Evolutionary conservation across 2,797 vertebrate species (phyloP).

Genomic region (Acrossocheilus fasciatus): DNA sequence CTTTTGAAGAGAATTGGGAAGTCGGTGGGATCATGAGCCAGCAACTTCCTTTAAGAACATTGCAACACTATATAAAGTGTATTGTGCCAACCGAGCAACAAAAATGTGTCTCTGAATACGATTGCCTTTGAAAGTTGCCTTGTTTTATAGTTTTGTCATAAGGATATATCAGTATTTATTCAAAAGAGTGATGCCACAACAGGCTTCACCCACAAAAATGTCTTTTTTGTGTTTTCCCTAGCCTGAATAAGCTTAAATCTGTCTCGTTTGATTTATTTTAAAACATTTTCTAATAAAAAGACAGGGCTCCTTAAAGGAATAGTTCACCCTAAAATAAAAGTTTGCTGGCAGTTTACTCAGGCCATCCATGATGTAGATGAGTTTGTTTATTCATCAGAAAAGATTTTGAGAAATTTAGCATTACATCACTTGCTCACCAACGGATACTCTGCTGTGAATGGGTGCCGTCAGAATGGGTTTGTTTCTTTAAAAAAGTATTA

Average conservation of each 20-base stretch:
- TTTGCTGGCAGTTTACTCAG: background rate
- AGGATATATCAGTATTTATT: conserved; percentile 45
- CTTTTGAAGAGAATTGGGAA: background rate
- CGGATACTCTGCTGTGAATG: background rate
- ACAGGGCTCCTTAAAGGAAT: background rate
- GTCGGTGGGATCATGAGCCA: background rate
- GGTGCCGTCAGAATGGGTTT: background rate
- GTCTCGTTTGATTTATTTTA: background rate
- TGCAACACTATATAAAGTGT: background rate
- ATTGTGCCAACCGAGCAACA: conserved; percentile 24
- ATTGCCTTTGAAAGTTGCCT: conserved; percentile 28
- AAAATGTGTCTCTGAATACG: background rate
- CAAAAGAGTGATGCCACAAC: conserved; percentile 8
- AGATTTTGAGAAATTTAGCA: background rate
- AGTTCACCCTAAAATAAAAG: background rate
- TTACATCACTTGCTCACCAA: background rate
- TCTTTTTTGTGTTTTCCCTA: background rate
- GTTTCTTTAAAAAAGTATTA: background rate
- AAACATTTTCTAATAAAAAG: too few species aligned
- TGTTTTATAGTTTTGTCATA: conserved; percentile 15
- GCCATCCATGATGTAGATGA: background rate
- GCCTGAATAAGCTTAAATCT: conserved; percentile 8
- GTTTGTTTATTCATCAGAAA: background rate
- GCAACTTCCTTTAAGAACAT: background rate
- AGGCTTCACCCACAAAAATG: background rate